A percentile compares a stretch with the other conserved stretches of the same genome.
phyloP scores from a whole-genome alignment of 2,888 invertebrate species.

The Byasa hedistus region DNA sequence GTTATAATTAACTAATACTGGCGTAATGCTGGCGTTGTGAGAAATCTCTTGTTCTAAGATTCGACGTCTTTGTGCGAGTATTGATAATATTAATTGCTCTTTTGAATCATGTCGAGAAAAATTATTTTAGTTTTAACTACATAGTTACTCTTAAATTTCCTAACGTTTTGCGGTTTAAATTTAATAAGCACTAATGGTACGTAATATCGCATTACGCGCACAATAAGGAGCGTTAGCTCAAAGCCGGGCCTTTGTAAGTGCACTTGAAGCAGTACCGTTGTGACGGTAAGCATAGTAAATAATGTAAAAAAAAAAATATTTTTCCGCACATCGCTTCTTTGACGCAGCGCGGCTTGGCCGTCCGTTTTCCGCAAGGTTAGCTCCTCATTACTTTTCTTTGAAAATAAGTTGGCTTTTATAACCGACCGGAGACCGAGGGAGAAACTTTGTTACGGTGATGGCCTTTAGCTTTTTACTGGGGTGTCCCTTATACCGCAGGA shows the following conservation, averaged over 20 bases:
- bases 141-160: neutral
- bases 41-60: too few relatives aligned
- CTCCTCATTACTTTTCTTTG: constrained; percentile 76
- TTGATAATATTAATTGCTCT: too few relatives aligned
- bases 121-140: neutral
- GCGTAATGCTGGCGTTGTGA: too few relatives aligned
- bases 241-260: constrained; percentile 56
- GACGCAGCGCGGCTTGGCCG: constrained; percentile 47
- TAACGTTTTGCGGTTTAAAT: neutral
- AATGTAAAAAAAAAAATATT: constrained; percentile 65
- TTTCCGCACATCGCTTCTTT: constrained; percentile 56
- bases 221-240: constrained; percentile 56
- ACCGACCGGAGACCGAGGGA: constrained; percentile 59
- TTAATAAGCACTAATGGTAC: constrained; percentile 56
- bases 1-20: too few relatives aligned
- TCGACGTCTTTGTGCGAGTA: too few relatives aligned
- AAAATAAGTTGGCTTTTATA: constrained; percentile 72
- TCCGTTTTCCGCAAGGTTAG: constrained; percentile 75
- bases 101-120: neutral
- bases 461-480: constrained; percentile 67
- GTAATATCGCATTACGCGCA: constrained; percentile 59
- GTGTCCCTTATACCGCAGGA: constrained; percentile 47
- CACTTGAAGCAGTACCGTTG: constrained; percentile 50
- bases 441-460: constrained; percentile 72
- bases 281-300: constrained; percentile 51